Evolutionary conservation across 1,140 invertebrate species (phyloP).

Genomic region (Scaptodrosophila lebanonensis): DNA sequence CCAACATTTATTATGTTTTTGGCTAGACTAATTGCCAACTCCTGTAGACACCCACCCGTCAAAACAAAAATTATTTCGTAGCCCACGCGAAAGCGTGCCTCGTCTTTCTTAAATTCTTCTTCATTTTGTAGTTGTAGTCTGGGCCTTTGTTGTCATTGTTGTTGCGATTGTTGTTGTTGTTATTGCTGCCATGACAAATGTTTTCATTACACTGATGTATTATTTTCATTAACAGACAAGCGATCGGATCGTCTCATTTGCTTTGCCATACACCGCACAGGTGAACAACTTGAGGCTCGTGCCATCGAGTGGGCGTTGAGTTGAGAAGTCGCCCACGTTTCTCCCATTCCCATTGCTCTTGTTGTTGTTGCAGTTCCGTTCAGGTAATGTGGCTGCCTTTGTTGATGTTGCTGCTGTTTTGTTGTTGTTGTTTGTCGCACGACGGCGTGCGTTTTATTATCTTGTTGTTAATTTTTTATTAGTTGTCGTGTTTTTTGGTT

Average conservation of each 20-base stretch:
- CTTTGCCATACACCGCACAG: slow-evolving; percentile 24
- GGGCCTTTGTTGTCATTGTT: no score
- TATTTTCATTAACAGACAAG: slow-evolving; percentile 5
- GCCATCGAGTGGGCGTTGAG: slow-evolving; percentile 27
- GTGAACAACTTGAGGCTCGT: slow-evolving; percentile 34
- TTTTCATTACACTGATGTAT: slow-evolving; percentile 23
- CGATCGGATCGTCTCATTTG: background rate
- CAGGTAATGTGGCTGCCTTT: background rate
- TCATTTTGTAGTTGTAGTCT: no score
- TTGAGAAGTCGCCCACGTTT: slow-evolving; percentile 23
- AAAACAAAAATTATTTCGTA: slow-evolving; percentile 28
- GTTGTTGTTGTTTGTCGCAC: slow-evolving; percentile 5
- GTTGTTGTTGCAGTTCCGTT: background rate
- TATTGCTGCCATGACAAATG: slow-evolving; percentile 7
- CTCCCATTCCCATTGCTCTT: background rate
- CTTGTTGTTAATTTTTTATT: slow-evolving; percentile 54
- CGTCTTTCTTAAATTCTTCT: no score
- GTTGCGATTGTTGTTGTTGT: background rate
- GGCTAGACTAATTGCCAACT: slow-evolving; percentile 41
- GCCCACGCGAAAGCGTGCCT: slow-evolving; percentile 15
- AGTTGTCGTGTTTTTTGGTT: slow-evolving; percentile 37
- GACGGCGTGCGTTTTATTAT: slow-evolving; percentile 53
- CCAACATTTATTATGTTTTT: slow-evolving; percentile 14
- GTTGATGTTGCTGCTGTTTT: slow-evolving; percentile 11
- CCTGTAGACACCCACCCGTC: slow-evolving; percentile 21